A percentile compares a stretch with the other conserved stretches of the same genome.
phyloP scores from a whole-genome alignment of 2,113 vertebrate genomes.

The Sorex araneus region DNA sequence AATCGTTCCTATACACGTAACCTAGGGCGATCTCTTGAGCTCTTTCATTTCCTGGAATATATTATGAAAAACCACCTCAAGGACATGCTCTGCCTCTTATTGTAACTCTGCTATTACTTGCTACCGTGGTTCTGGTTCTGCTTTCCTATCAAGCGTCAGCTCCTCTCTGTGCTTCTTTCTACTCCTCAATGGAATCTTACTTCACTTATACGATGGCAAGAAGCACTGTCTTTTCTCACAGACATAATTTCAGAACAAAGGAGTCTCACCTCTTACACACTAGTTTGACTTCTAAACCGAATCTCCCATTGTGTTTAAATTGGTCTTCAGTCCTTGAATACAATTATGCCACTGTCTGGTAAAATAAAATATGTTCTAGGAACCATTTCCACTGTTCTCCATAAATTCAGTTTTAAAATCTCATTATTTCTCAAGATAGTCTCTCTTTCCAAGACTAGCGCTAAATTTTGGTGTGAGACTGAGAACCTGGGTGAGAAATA shows the following conservation, averaged over 20 bases:
- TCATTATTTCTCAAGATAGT: conserved; percentile 31
- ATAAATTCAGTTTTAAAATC: conserved; percentile 40
- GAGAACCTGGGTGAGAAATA: conserved; percentile 24
- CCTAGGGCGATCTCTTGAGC: not conserved
- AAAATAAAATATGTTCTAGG: conserved; percentile 49
- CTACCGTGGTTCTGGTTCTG: not conserved
- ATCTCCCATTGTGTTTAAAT: conserved; percentile 8
- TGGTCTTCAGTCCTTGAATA: conserved; percentile 44
- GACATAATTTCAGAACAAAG: not conserved
- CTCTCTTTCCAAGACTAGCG: not conserved
- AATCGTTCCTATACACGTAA: not conserved
- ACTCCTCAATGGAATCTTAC: not conserved
- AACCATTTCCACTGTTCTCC: not conserved
- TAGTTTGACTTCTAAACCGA: conserved; percentile 35
- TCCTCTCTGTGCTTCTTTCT: not conserved
- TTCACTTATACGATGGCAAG: not conserved
- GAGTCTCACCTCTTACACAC: not conserved
- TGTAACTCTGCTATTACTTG: not conserved
- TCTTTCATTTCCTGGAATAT: not conserved
- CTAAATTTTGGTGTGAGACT: not conserved
- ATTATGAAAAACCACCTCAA: not conserved
- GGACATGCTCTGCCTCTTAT: no score
- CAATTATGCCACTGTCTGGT: not conserved
- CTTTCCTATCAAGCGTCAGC: not conserved
- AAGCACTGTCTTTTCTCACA: not conserved